A percentile compares a stretch with the other conserved stretches of the same genome.
phyloP scores from a whole-genome alignment of 2,888 invertebrate genomes.

The Hoplodrina blanda region DNA sequence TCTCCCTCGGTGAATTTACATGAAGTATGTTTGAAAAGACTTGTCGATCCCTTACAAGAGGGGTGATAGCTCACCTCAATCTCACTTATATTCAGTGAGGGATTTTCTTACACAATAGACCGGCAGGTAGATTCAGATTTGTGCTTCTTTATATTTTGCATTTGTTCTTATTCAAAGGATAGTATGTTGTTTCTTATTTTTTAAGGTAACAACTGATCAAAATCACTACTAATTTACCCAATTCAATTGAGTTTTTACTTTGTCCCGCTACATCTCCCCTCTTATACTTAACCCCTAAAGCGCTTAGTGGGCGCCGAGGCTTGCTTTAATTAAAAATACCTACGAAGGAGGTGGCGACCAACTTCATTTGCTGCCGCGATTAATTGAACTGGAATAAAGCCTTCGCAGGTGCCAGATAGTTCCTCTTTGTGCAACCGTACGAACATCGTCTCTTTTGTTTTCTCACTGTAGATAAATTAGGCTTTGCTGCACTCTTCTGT shows the following conservation, averaged over 20 bases:
- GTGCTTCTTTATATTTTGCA: too few relatives aligned
- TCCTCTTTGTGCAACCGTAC: constrained; percentile 49
- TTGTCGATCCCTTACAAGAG: too few relatives aligned
- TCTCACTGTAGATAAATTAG: constrained; percentile 47
- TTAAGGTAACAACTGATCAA: too few relatives aligned
- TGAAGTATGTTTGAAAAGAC: too few relatives aligned
- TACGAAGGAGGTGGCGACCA: constrained; percentile 74
- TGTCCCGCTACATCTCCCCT: constrained; percentile 40
- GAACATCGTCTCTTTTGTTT: constrained; percentile 56
- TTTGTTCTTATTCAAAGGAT: too few relatives aligned
- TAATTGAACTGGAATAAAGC: constrained; percentile 79
- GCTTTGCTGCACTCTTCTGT: constrained; percentile 35
- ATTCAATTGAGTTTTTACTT: not conserved
- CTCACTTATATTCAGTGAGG: too few relatives aligned
- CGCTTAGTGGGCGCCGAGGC: constrained; percentile 67
- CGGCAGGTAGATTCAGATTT: too few relatives aligned
- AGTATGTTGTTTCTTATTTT: too few relatives aligned
- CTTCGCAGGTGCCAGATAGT: constrained; percentile 67
- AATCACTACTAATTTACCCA: too few relatives aligned
- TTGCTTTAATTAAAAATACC: constrained; percentile 84
- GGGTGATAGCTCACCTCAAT: too few relatives aligned
- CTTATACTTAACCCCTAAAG: constrained; percentile 45
- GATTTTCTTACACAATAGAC: too few relatives aligned
- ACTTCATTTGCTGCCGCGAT: constrained; percentile 77
- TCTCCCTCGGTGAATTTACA: too few relatives aligned